Evolutionary conservation across 2,113 vertebrate species (phyloP).

Genomic region (Seriola aureovittata): DNA sequence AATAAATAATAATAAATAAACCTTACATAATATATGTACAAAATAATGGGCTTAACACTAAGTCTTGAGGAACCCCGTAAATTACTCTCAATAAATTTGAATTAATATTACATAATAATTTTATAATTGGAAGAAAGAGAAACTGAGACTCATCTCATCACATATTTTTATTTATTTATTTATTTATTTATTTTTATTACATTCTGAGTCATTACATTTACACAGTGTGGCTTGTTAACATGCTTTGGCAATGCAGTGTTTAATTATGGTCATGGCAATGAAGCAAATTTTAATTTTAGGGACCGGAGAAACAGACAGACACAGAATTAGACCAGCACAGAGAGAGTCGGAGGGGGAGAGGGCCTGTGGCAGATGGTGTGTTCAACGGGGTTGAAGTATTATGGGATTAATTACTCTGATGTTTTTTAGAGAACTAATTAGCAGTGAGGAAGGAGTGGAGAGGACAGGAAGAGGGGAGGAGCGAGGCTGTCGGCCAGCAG

Average conservation of each 20-base stretch:
- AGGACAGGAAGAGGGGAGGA: constrained; percentile 40
- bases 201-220: not conserved
- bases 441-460: constrained; percentile 36
- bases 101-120: not conserved
- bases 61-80: not conserved
- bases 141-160: not conserved
- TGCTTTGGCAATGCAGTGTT: not conserved
- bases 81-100: too few relatives aligned
- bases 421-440: constrained; percentile 75
- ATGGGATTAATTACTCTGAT: constrained; percentile 79
- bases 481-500: constrained; percentile 7
- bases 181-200: not conserved
- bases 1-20: too few relatives aligned
- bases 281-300: constrained; percentile 14
- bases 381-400: constrained; percentile 71
- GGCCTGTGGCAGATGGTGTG: constrained; percentile 77
- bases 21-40: too few relatives aligned
- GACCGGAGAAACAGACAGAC: constrained; percentile 6
- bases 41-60: not conserved
- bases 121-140: not conserved
- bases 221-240: not conserved
- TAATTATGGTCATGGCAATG: not conserved
- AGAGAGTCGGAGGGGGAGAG: constrained; percentile 29
- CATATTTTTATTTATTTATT: not conserved
- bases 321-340: constrained; percentile 27